A percentile compares a stretch with the other conserved stretches of the same genome.
Evolutionary conservation across 2,797 vertebrate species (phyloP).

Genomic region (Betta splendens): DNA sequence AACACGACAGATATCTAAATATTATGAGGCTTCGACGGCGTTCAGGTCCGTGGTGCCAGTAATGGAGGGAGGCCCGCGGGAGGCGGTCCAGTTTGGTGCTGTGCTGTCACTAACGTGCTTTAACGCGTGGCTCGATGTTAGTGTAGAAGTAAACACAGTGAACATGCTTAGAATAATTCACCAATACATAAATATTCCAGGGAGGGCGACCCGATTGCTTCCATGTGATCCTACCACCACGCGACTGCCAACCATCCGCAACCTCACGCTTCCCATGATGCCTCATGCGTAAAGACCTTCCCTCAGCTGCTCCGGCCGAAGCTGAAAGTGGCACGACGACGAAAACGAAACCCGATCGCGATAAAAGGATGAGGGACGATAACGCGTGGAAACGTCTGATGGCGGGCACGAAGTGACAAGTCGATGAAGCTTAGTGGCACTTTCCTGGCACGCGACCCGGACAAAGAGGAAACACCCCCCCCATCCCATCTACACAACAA

Average conservation of each 20-base stretch:
- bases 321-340: conserved; percentile 55
- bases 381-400: conserved; percentile 4
- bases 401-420: conserved; percentile 1
- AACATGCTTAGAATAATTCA: conserved; percentile 75
- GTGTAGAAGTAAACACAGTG: conserved; percentile 66
- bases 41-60: too few relatives aligned
- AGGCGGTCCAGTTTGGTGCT: conserved; percentile 26
- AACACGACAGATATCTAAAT: conserved; percentile 69
- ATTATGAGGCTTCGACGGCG: conserved; percentile 66
- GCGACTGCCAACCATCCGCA: conserved; percentile 49
- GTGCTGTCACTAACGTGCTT: conserved; percentile 25
- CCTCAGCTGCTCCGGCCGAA: conserved; percentile 37
- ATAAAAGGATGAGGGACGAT: conserved; percentile 37
- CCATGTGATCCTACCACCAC: conserved; percentile 64
- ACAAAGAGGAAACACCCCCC: conserved; percentile 29
- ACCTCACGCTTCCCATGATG: conserved; percentile 36
- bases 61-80: conserved; percentile 45
- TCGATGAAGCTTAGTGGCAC: conserved; percentile 11
- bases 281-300: conserved; percentile 49
- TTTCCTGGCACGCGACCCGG: conserved; percentile 56
- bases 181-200: conserved; percentile 69
- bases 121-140: conserved; percentile 52
- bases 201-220: conserved; percentile 64
- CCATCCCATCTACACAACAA: not conserved
- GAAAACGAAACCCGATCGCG: conserved; percentile 49